A percentile compares a stretch with the other conserved stretches of the same genome.
Evolutionary conservation across 2,888 invertebrate genomes (phyloP).

Genomic region (Malthinus flaveolus): DNA sequence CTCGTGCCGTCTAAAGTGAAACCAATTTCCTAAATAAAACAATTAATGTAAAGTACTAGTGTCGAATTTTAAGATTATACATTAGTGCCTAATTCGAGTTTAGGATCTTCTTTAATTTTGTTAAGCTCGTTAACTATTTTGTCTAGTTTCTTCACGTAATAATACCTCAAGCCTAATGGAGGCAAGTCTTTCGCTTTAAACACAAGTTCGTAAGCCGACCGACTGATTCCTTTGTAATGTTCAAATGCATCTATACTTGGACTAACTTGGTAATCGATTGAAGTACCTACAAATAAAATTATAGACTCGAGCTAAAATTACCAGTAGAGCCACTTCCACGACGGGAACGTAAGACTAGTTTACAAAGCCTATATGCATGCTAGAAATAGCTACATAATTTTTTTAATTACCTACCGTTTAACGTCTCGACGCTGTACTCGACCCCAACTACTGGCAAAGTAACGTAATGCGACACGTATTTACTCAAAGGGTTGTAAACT

Average conservation of each 20-base stretch:
- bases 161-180: constrained; percentile 68
- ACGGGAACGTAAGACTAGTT: no score
- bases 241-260: constrained; percentile 29
- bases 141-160: constrained; percentile 53
- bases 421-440: constrained; percentile 55
- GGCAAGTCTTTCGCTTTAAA: constrained; percentile 69
- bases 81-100: constrained; percentile 32
- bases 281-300: constrained; percentile 49
- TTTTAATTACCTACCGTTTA: constrained; percentile 24
- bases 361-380: constrained; percentile 43
- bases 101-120: constrained; percentile 10
- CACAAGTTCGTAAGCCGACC: constrained; percentile 62
- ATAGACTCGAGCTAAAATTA: neutral
- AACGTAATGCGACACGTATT: constrained; percentile 60
- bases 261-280: constrained; percentile 36
- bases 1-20: constrained; percentile 59
- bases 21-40: constrained; percentile 27
- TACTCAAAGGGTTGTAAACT: constrained; percentile 72
- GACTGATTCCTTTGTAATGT: constrained; percentile 22
- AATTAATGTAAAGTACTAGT: neutral
- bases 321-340: no score
- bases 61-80: constrained; percentile 23
- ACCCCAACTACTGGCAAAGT: constrained; percentile 64
- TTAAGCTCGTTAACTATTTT: neutral
- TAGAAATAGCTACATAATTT: no score